Conservation (phyloP, 64 coral and sea anemone genomes). For the Astreopora myriophthalma region DNA sequence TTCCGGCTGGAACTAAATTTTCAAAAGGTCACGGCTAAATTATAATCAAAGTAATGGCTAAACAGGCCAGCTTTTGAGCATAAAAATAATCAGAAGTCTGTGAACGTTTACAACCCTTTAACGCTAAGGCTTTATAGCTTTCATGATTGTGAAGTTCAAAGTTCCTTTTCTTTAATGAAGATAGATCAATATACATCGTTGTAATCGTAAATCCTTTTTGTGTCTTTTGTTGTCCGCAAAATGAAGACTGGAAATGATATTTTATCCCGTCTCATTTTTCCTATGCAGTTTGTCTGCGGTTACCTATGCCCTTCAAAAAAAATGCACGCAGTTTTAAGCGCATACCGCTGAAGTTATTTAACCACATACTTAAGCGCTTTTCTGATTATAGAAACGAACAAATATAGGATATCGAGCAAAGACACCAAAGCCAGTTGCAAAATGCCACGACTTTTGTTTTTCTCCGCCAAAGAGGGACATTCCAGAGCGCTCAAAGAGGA, state of each 20-base stretch:
- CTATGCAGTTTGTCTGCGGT: background rate
- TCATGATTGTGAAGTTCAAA: too few relatives aligned
- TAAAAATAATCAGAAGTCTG: background rate
- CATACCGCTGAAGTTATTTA: conserved; percentile 13
- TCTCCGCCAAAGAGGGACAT: too few relatives aligned
- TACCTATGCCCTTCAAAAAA: background rate
- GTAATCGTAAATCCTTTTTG: background rate
- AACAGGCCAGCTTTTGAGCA: background rate
- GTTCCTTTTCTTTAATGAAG: too few relatives aligned
- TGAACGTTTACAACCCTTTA: background rate
- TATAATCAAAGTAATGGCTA: background rate
- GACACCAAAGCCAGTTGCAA: too few relatives aligned
- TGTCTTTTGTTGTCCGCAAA: background rate
- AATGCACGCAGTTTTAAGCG: background rate
- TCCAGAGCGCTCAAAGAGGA: too few relatives aligned
- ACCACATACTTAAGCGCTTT: background rate
- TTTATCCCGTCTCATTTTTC: background rate
- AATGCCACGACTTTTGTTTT: too few relatives aligned
- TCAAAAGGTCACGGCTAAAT: background rate
- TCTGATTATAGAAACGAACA: background rate
- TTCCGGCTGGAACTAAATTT: background rate
- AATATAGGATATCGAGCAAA: background rate
- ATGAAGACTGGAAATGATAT: background rate
- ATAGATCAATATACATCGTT: background rate
- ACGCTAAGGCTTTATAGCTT: background rate